Evolutionary conservation across 2,888 invertebrate genomes (phyloP), one percentile per base, ranked within the genome.

Genomic region (Hymenopus coronatus): DNA sequence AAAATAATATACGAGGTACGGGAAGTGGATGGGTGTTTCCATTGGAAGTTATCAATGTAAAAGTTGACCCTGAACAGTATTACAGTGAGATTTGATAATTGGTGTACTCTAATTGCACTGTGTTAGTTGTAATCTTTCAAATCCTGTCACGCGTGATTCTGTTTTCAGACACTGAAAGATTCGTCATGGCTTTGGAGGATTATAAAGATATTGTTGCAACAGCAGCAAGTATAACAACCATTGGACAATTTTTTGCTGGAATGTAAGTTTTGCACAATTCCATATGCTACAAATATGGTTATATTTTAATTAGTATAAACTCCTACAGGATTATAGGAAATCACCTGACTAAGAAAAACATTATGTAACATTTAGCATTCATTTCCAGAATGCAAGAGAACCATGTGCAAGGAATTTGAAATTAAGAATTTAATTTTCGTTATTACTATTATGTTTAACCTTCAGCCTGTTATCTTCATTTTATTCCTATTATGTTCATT

Each of bases 161-260:
- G 54, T 70, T 70, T 70, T 70, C 54, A 70, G 54, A 20, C 25
- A n/a, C 25, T 14, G 1, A 8, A 70, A 70, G 20, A 70, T 25
- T 70, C 54, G 54, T 20, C 3, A 94, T 93, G 94, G 92, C 93
- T 81, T 93, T 96, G 89, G 95, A 95, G 92, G 96, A 96, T 86
- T 96, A 96, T 92, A 96, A 96, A 93, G 96, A 95, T 89, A 90
- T 95, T 20, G 95, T 97, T 88, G 97, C 95, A 83, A 93, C 94
- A 89, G 93, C 95, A 88, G 97, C 98, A 82, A 96, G 96, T 90
- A 93, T 96, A 89, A 95, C 97, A 40, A 98, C 98, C 40, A 96
- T 97, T 91, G 95, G 95, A 0, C 97, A 98, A 93, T 97, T 98
- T 94, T 95, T 98, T 92, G 96, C 97, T 54, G 98, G 98, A 92